Evolutionary conservation across 2,888 invertebrate genomes (phyloP), one percentile per base, ranked within the genome.

Genomic region (Aporophyla nigra): DNA sequence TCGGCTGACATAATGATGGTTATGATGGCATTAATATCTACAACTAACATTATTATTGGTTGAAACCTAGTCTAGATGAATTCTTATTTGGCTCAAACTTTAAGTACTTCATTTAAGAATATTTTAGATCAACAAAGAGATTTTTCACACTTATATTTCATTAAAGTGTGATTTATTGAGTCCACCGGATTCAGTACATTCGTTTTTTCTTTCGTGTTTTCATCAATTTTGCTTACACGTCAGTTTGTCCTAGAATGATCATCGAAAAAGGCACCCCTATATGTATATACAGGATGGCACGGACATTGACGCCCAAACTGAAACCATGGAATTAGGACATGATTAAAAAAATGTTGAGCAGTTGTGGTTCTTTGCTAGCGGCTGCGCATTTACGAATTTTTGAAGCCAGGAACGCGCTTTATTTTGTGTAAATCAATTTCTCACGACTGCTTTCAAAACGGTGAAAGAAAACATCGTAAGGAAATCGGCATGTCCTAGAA

Each of bases 181-280:
- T 21, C 61, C 21, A 21, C 21, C 2, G 5, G 10, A n/a, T 49
- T 10, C 12, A n/a, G 33, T n/a, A 6, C 33, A 33, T 19, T n/a
- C 5, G 1, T 49, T 14, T 27, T 68, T 27, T 5, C 7, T 68
- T 46, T 5, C 7, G 12, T 19, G 3, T 33, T 77, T 77, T n/a
- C 43, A 33, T 63, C 5, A 71, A 68, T 74, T 66, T 33, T 21
- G 49, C n/a, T 46, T 69, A 74, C 24, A 19, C n/a, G 21, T 27
- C 14, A 7, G 14, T 40, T 14, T 58, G 70, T 73, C 72, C 63
- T 5, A 61, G 59, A 84, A 56, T 80, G 27, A 59, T 58, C 2
- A 65, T 71, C 51, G 61, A 58, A 75, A 73, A 51, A 74, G 66
- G 74, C 76, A 40, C 33, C 59, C 56, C 51, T 65, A 49, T 46